A percentile compares a stretch with the other conserved stretches of the same genome.
Conservation (phyloP, 2,797 vertebrate genomes). For the Geotrypetes seraphini region DNA sequence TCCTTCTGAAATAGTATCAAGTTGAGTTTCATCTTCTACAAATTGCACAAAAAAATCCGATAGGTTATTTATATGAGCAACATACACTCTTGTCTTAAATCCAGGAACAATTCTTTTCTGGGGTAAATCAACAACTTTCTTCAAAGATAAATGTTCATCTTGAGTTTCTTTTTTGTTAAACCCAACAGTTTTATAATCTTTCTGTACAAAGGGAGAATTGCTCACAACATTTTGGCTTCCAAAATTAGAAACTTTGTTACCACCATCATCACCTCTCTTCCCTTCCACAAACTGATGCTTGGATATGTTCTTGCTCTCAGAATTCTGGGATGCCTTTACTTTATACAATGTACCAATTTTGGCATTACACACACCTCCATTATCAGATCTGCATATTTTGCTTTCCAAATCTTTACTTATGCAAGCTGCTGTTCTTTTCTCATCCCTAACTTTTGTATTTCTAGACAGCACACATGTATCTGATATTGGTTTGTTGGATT, state of each 20-base stretch:
- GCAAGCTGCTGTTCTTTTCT: slow-evolving; percentile 1
- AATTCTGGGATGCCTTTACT: slow-evolving; percentile 4
- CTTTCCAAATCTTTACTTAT: slow-evolving; percentile 2
- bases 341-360: background rate
- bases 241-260: background rate
- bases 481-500: background rate
- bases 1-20: slow-evolving; percentile 59
- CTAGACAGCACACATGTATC: background rate
- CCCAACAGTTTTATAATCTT: background rate
- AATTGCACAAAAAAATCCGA: slow-evolving; percentile 81
- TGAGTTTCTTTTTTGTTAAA: background rate
- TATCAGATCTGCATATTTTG: background rate
- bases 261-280: too few relatives aligned
- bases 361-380: background rate
- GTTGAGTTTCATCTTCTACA: slow-evolving; percentile 54
- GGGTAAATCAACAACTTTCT: slow-evolving; percentile 53
- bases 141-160: background rate
- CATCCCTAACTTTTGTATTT: background rate
- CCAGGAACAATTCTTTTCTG: slow-evolving; percentile 48
- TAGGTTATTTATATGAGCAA: slow-evolving; percentile 68
- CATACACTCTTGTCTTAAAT: slow-evolving; percentile 58
- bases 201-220: background rate
- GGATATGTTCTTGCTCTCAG: background rate
- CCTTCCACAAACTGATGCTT: background rate
- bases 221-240: background rate